phyloP scores from a whole-genome alignment of 2,797 vertebrate genomes.

The Potorous gilbertii region DNA sequence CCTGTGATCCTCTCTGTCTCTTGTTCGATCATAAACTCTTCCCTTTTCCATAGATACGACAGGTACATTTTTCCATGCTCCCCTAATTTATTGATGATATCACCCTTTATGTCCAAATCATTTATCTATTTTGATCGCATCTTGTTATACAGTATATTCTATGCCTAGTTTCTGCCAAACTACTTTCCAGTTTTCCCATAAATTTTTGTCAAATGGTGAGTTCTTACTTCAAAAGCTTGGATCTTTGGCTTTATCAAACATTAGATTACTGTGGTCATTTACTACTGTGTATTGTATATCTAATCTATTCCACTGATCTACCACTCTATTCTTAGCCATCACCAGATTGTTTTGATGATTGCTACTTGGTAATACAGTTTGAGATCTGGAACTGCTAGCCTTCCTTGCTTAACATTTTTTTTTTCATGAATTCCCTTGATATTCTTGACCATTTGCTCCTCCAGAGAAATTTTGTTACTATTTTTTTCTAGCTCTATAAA shows the following conservation, averaged over 20 bases:
- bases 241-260: neutral
- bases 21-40: neutral
- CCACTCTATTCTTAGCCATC: neutral
- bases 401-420: neutral
- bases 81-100: neutral
- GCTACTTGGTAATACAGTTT: neutral
- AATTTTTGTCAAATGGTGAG: neutral
- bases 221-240: neutral
- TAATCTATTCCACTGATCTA: neutral
- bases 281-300: neutral
- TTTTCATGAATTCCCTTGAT: neutral
- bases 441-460: neutral
- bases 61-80: neutral
- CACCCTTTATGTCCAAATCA: neutral
- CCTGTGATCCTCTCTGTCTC: neutral
- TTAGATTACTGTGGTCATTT: neutral
- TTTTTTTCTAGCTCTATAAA: neutral
- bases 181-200: neutral
- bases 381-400: neutral
- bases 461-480: neutral
- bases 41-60: neutral
- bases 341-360: neutral
- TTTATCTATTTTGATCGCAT: neutral
- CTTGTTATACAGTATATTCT: neutral
- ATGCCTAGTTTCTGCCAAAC: neutral